These are phyloP conservation scores for Eristalis intricaria DNA, from an alignment of 2,888 invertebrate species.

Conservation along the genomic window DNA sequence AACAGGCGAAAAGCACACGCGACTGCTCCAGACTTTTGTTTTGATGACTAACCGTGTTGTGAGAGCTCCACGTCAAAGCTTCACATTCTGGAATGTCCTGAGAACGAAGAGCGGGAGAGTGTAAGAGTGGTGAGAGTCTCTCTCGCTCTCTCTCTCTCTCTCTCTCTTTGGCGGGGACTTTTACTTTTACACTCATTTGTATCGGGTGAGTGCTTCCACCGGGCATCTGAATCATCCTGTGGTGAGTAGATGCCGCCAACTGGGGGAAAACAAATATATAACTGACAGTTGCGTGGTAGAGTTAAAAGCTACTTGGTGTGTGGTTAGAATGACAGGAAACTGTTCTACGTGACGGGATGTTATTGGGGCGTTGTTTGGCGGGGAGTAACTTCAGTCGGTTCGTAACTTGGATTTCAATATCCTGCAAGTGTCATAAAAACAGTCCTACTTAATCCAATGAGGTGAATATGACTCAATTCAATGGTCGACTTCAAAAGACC, in stretches of 20 bases:
- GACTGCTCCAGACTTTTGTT: constrained; percentile 55
- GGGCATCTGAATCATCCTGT: constrained; percentile 26
- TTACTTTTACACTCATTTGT: constrained; percentile 19
- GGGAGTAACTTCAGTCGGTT: not conserved
- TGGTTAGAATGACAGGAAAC: not conserved
- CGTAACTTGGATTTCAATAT: not conserved
- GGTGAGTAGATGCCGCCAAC: constrained; percentile 23
- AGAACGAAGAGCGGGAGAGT: not conserved
- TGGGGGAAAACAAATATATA: not conserved
- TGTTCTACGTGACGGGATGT: not conserved
- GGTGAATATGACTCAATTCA: too few species aligned
- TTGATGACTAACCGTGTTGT: constrained; percentile 43
- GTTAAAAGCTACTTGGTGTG: not conserved
- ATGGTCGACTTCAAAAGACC: too few species aligned
- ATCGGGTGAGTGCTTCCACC: constrained; percentile 30
- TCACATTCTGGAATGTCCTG: constrained; percentile 22
- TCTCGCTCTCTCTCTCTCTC: not conserved
- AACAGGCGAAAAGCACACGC: constrained; percentile 38
- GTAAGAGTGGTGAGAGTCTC: not conserved
- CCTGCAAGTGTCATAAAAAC: too few species aligned
- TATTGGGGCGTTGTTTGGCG: constrained; percentile 1
- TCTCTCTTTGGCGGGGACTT: not conserved
- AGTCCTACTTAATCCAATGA: too few species aligned
- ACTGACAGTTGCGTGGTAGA: not conserved
- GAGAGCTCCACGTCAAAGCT: constrained; percentile 37